These are phyloP conservation scores for Agelaius phoeniceus DNA, from an alignment of 2,113 vertebrate genomes.

Conservation along the genomic window DNA sequence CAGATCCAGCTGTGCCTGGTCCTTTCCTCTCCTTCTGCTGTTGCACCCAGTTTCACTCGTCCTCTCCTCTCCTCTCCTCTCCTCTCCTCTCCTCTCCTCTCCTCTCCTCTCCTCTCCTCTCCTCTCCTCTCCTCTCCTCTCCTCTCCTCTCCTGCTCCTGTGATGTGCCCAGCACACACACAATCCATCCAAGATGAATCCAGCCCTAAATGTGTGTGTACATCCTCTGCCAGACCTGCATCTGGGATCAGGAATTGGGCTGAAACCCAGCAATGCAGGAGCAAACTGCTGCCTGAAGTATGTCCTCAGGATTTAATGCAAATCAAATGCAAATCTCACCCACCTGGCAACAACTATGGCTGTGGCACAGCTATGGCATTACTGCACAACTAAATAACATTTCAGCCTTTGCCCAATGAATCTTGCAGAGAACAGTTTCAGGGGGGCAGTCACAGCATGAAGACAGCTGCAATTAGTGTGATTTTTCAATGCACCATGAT, in stretches of 20 bases:
- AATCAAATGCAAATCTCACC: neutral
- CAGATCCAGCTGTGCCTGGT: neutral
- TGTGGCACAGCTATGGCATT: neutral
- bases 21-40: neutral
- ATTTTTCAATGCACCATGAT: neutral
- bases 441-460: neutral
- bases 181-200: neutral
- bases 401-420: neutral
- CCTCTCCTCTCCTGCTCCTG: neutral
- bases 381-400: neutral
- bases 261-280: neutral
- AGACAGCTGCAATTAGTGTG: neutral
- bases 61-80: neutral
- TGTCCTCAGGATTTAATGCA: neutral
- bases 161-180: rapidly evolving
- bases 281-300: neutral
- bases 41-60: neutral
- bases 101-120: neutral
- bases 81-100: neutral
- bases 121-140: too few species aligned
- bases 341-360: neutral
- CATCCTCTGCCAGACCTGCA: neutral
- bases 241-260: neutral
- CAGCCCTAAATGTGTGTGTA: neutral
- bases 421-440: neutral